Evolutionary conservation across 2,113 vertebrate species (phyloP), one percentile per base, ranked within the genome.

Genomic region (Melanerpes aurifrons): DNA sequence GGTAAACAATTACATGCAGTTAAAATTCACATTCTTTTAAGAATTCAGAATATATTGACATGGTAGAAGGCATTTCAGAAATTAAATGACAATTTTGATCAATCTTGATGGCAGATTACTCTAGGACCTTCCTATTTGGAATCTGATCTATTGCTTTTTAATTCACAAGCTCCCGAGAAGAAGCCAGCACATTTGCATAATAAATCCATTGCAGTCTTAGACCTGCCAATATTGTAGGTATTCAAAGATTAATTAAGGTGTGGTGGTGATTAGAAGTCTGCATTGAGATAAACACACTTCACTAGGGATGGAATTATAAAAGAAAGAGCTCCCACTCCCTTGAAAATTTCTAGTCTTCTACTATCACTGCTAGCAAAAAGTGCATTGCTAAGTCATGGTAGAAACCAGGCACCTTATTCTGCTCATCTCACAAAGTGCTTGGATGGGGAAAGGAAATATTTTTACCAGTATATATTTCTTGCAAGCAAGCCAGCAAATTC

Each of bases 221-320:
- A 90, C 47, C 20, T 95, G 91, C 20, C 76, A 71, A 88, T 95
- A 84, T 31, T 88, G 72, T 70, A 86, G 70, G 15, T 78, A 83
- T 88, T 53, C 62, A 64, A 84, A 93, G 90, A 90, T 92, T 82
- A 81, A 82, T 93, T 94, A 91, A 82, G 29, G 32, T 40, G 32
- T 35, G 31, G 28, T 61, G 86, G 58, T 63, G 61, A 95, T 86
- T 93, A 83, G 68, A 87, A 82, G 22, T 26, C 24, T 70, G 12
- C 1, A 1, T 3, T 76, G 37, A 95, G 57, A 90, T 19, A 89
- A 93, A 83, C 14, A 80, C 15, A 47, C 15, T 77, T 71, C 37
- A 4, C 28, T 63, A 59, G 43, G 85, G 18, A n/a, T 69, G 37
- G 11, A 92, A 73, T 59, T 81, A 54, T 43, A 82, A 69, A 79